Percentiles rank a stretch among this genome's conserved stretches.
Evolutionary conservation across 2,113 vertebrate species (phyloP).

Genomic region (Madoqua kirkii): DNA sequence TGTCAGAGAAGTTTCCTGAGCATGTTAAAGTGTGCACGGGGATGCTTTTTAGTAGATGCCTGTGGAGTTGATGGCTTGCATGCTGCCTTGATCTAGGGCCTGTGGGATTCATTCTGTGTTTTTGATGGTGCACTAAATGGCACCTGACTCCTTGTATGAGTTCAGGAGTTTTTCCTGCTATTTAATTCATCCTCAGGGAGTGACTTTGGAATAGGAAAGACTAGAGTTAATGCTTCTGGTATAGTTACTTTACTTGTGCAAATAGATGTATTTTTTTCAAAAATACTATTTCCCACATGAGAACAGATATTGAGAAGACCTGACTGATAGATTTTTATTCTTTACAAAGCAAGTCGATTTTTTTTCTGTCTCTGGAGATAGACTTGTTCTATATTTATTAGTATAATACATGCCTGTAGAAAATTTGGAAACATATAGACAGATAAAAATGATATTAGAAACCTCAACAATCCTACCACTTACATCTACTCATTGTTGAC

Average conservation of each 20-base stretch:
- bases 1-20: background rate
- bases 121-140: background rate
- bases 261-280: background rate
- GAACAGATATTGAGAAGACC: background rate
- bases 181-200: background rate
- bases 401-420: background rate
- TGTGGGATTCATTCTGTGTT: background rate
- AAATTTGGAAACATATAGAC: background rate
- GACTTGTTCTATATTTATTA: background rate
- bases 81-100: background rate
- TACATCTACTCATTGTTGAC: background rate
- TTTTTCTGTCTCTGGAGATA: background rate
- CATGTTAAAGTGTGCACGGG: background rate
- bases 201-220: background rate
- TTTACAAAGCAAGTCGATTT: background rate
- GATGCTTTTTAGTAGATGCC: background rate
- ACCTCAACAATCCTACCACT: background rate
- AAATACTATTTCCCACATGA: background rate
- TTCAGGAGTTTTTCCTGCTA: background rate
- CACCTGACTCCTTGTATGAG: background rate
- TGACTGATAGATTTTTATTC: background rate
- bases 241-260: background rate
- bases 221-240: background rate
- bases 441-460: background rate
- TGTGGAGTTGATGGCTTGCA: background rate